Base-by-base conservation (phyloP, 1,140 invertebrate species). In the Caenorhabditis inopinata region DNA sequence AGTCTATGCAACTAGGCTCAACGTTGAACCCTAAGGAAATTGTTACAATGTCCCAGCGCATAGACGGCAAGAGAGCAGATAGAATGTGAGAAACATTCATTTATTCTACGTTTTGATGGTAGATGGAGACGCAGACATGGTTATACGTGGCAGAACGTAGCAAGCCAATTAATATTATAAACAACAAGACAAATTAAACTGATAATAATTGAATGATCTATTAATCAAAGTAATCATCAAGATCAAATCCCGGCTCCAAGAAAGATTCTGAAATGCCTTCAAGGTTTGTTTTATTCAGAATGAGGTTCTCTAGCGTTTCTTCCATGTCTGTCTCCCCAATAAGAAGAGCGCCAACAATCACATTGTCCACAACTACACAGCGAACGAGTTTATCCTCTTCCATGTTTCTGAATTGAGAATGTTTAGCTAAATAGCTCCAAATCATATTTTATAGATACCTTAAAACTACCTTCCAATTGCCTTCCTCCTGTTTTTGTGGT, bases 201-300 rank as follows among this genome's bases (percentile, higher is more conserved):
- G 0, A n/a, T 7, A 21, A n/a, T 6, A 32, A 32, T 23, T 29
- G 2, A 58, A 14, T 21, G 23, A 38, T 16, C 35, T 38, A 38
- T 89, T 84, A 99, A 92, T 99, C 97, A 93, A 99, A 99, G 90
- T 96, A 99, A 91, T 99, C 97, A 89, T 98, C 96, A 87, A 99
- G 95, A 89, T 99, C 96, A 87, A 98, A 93, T 89, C 94, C 91
- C 21, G 96, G 95, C 91, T 98, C 93, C 4, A 99, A 91, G 81
- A 99, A 92, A 89, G 97, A 93, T 89, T 97, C 94, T 53, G 94
- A 95, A 90, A 93, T 94, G 23, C 92, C 90, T 83, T 92, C 93
- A 45, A 99, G 90, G 90, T 98, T 95, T 74, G 96, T 91, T 88
- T 96, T 93, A 91, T 98, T 96, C 16, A 98, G 90, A 87, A 98